Base-by-base conservation (phyloP, 2,888 invertebrate genomes). In the Caenorhabditis plicata region DNA sequence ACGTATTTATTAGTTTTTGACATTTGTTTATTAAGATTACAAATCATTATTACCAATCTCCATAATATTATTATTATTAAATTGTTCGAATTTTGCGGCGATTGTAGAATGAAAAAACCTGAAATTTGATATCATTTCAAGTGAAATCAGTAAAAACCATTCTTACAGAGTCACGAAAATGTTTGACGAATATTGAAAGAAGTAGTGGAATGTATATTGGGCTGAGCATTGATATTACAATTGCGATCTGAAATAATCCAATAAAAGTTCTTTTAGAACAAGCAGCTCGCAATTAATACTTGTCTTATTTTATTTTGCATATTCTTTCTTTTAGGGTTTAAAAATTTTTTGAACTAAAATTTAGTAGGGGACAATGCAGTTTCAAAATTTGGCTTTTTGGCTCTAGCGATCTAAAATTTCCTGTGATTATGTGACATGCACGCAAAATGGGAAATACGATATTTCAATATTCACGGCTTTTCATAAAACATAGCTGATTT, bases 111-210 rank as follows among this genome's bases (percentile, higher is more conserved):
- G 49, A 49, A 35, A 46, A 61, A 17, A 61, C 47, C 50, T 58
- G 52, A 26, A 38, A 26, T 13, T 26, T 27, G 11, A 23, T 32
- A 15, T n/a, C 31, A 23, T 26, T 20, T n/a, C 22, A 31, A 11
- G 32, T 20, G 23, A 33, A 23, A 17, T 4, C 17, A 2, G 15
- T 19, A 23, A 7, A 4, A 26, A 22, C 19, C 19, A 29, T 3
- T 35, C 27, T 32, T 43, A 60, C 60, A 44, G 53, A 47, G 42
- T 52, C 45, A 43, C 62, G 51, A 45, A 62, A 62, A 45, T 51
- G 48, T 39, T 56, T 51, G 42, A 62, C 62, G 33, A 55, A 55
- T 35, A 55, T 33, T 23, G 52, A 17, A 4, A 62, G 41, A 31
- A 49, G 43, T 15, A 55, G 32, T 19, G 62, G 55, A 41, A 62